Evolutionary conservation across 1,140 invertebrate species (phyloP).

Genomic region (Drosophila quadrilineata): DNA sequence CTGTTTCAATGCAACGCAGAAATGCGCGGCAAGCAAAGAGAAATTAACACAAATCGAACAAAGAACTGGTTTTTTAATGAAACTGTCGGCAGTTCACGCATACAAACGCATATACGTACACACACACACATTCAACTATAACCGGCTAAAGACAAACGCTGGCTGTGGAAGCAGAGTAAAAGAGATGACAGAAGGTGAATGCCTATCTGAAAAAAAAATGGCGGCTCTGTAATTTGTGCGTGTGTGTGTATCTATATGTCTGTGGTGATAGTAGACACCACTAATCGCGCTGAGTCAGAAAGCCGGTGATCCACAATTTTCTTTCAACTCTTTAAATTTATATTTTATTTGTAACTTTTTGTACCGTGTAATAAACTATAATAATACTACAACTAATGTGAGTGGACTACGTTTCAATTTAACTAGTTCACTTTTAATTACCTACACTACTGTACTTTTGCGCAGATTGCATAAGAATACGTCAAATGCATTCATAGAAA

Average conservation of each 20-base stretch:
- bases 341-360: too few relatives aligned
- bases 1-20: conserved; percentile 18
- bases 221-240: conserved; percentile 18
- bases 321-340: neutral
- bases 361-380: too few relatives aligned
- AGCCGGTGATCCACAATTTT: conserved; percentile 33
- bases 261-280: conserved; percentile 12
- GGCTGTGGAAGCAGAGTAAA: conserved; percentile 10
- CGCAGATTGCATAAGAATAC: conserved; percentile 16
- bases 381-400: too few relatives aligned
- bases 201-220: conserved; percentile 49
- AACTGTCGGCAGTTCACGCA: neutral
- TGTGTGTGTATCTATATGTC: conserved; percentile 13
- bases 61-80: conserved; percentile 44
- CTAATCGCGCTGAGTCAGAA: conserved; percentile 42
- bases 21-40: conserved; percentile 25
- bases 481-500: neutral
- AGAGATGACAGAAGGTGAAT: conserved; percentile 21
- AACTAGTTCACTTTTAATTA: too few relatives aligned
- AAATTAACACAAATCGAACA: conserved; percentile 9
- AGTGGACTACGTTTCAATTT: too few relatives aligned
- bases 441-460: conserved; percentile 16
- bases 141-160: conserved; percentile 23
- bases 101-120: too few relatives aligned
- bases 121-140: conserved; percentile 16